Evolutionary conservation across 2,113 vertebrate species (phyloP), one percentile per base, ranked within the genome.

Genomic region (Leptobrachium leishanense): DNA sequence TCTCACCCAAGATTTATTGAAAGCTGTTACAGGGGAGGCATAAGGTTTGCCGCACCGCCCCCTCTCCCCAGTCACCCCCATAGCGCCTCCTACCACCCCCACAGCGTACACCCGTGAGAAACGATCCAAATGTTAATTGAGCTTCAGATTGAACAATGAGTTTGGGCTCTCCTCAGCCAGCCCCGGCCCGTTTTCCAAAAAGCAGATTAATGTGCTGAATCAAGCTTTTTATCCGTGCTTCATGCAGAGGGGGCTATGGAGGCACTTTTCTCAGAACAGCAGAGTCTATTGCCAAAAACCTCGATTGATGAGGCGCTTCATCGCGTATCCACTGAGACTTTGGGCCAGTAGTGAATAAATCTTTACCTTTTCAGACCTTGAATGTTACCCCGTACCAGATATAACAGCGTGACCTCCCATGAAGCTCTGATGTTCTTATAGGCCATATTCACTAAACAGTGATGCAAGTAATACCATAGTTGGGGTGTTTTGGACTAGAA

Each of bases 1-100:
- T 68, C 15, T 31, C 50, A 6, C 50, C 50, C 39, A 57, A 68
- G 64, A 62, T 74, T 74, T 55, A 67, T 43, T 65, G 54, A 54
- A 72, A 65, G 53, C 43, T 15, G 43, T 79, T 54, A 6, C 12
- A 31, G 11, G 20, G 50, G 11, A 54, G 69, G 46, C 53, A 55
- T 40, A 54, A 13, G 6, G 40, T 2, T 6, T 2, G 9, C 2
- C 40, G 1, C 4, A 11, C 11, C 8, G 2, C 44, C 39, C 65
- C 65, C 39, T 43, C 63, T 8, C 63, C 3, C 20, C 20, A 6
- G 13, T 59, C 6, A 59, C 11, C 20, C 5, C 20, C 5, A 66
- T 3, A 40, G 40, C 39, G 2, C 20, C 5, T 31, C 20, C 20
- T 68, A 12, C 6, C 11, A 63, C n/a, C 5, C 13, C 20, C 41